Evolutionary conservation across 2,888 invertebrate species (phyloP), one percentile per base, ranked within the genome.

Genomic region (Prenolepis imparis): DNA sequence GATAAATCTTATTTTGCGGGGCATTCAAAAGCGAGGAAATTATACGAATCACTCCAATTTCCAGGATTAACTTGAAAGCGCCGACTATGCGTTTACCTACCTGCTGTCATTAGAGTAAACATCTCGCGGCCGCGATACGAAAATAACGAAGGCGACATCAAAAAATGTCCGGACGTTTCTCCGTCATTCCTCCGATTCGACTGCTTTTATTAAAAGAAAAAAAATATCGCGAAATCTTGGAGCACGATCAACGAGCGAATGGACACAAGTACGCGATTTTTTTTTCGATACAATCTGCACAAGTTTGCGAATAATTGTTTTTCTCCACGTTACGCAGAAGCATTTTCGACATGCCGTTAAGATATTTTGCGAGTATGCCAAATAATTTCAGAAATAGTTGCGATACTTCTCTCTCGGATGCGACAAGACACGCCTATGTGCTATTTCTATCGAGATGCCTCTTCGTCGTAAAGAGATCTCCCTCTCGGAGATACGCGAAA

Each of bases 351-450:
- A 6, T 18, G 15, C n/a, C 4, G 8, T 18, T 66, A 52, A 66
- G 18, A 15, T 44, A 44, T 61, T 36, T 44, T 32, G 12, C 36
- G 36, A 36, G 41, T 28, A n/a, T 61, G 59, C 78, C 70, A 70
- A 80, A 70, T 80, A 70, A 68, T 48, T 57, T 80, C 70, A 44
- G 73, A 77, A 84, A 84, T 75, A 39, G 63, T 64, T 57, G 36
- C 44, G 59, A 70, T 72, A 70, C 66, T 80, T 81, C 66, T 64
- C 52, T 64, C 52, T 28, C 61, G 59, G 55, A 67, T 32, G 64
- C 52, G 44, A 11, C 55, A 74, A 32, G 88, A 89, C 84, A 87
- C 83, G 88, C 88, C 87, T 86, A 55, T 44, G 83, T 82, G 77
- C 81, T 87, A 83, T 88, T 86, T 85, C 83, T 55, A 73, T 68